Evolutionary conservation across 2,888 invertebrate genomes (phyloP), one percentile per base, ranked within the genome.

Genomic region (Sepioteuthis lessoniana): DNA sequence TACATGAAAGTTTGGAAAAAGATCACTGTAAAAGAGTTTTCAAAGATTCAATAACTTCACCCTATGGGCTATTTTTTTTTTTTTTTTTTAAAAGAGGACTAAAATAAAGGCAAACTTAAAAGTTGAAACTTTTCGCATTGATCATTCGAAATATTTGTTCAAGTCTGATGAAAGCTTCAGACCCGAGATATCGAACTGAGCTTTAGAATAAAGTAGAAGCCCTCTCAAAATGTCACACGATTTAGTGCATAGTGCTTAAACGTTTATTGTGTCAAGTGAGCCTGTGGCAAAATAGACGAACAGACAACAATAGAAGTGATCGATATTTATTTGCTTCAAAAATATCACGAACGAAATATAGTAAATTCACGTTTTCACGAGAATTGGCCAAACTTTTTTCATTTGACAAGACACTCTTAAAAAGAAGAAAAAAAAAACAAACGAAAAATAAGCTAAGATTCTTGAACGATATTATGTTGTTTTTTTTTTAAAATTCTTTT

Each of bases 191-290:
- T 76, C 35, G 76, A 76, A 76, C n/a, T 76, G 21, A 76, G n/a
- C 16, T 13, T n/a, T 13, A n/a, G 19, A 76, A 76, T 76, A 55
- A 42, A 55, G 21, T 55, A 16, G 76, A 76, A 76, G 76, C 16
- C 76, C 16, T 76, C 76, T 76, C 76, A 76, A 76, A n/a, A 16
- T 76, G 76, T 76, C 76, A n/a, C 16, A n/a, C 76, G 76, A n/a
- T 7, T 76, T 76, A n/a, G 76, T n/a, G n/a, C n/a, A 35, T 76
- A 76, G 2, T 76, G n/a, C 76, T 76, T 76, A 76, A n/a, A n/a
- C 76, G 76, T 76, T 76, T 76, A 76, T 76, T 76, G 35, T 76
- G 76, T 76, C n/a, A n/a, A 76, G 76, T 35, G n/a, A n/a, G 76
- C 76, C 35, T 76, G 0, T n/a, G n/a, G 76, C 16, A 35, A 76